Evolutionary conservation across 2,888 invertebrate genomes (phyloP).

Genomic region (Polydrusus pterygomalis): DNA sequence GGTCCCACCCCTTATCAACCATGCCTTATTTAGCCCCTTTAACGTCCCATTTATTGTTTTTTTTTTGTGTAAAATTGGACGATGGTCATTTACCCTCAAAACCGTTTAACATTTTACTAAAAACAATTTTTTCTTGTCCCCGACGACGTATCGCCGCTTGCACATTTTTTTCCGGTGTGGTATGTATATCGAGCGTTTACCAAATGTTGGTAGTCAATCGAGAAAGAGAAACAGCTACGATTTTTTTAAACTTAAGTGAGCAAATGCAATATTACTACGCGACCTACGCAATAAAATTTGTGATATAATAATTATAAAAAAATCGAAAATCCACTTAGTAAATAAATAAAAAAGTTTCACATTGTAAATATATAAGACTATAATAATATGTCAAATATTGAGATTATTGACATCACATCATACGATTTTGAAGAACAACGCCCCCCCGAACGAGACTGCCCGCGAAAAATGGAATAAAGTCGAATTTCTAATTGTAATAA

Average conservation of each 20-base stretch:
- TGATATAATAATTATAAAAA: slow-evolving; percentile 79
- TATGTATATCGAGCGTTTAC: neutral
- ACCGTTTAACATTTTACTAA: too few species aligned
- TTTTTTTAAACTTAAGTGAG: slow-evolving; percentile 60
- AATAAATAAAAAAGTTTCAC: slow-evolving; percentile 65
- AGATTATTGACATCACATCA: slow-evolving; percentile 73
- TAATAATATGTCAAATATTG: slow-evolving; percentile 64
- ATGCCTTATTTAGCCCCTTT: too few species aligned
- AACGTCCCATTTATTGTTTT: too few species aligned
- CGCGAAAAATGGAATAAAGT: slow-evolving; percentile 43
- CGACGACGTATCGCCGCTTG: too few species aligned
- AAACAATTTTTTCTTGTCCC: too few species aligned
- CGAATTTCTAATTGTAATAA: slow-evolving; percentile 30
- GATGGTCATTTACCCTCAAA: too few species aligned
- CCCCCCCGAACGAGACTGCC: slow-evolving; percentile 60
- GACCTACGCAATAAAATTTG: slow-evolving; percentile 71
- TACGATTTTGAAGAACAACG: slow-evolving; percentile 71
- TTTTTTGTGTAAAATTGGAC: too few species aligned
- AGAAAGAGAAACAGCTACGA: slow-evolving; percentile 19
- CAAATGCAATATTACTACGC: slow-evolving; percentile 63
- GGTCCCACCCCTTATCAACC: too few species aligned
- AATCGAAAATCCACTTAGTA: slow-evolving; percentile 76
- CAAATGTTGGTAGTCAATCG: slow-evolving; percentile 15
- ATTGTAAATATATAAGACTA: slow-evolving; percentile 62
- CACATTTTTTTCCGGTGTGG: too few species aligned